phyloP scores from a whole-genome alignment of 2,888 invertebrate species.

The Amorpha juglandis region DNA sequence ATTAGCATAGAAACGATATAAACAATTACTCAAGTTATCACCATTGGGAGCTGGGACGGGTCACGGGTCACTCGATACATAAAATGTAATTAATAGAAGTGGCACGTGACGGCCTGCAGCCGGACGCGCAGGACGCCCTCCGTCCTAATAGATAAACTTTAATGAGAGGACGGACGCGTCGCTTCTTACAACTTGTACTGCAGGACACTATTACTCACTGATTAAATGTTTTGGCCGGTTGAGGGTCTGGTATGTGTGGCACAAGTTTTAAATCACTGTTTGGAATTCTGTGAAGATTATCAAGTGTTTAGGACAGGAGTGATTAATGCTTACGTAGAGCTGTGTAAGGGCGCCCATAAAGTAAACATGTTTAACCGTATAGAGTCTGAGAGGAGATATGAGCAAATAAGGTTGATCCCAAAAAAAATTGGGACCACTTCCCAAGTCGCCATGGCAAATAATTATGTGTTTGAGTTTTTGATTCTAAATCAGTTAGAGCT shows the following conservation, averaged over 20 bases:
- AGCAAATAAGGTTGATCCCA: too few relatives aligned
- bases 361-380: too few relatives aligned
- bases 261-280: neutral
- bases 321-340: too few relatives aligned
- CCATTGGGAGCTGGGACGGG: neutral
- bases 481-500: too few relatives aligned
- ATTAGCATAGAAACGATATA: neutral
- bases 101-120: neutral
- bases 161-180: conserved; percentile 6
- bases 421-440: too few relatives aligned
- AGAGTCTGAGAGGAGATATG: too few relatives aligned
- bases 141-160: conserved; percentile 12
- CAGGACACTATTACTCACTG: conserved; percentile 7
- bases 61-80: neutral
- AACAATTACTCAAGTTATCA: neutral
- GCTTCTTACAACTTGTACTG: conserved; percentile 1
- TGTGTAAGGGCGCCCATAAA: too few relatives aligned
- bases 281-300: neutral
- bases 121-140: neutral
- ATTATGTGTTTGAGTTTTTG: too few relatives aligned
- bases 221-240: neutral
- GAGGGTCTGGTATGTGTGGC: neutral
- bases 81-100: conserved; percentile 15
- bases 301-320: neutral
- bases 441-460: too few relatives aligned